Conservation (phyloP, 2,113 vertebrate species). For the Syngnathus floridae region DNA sequence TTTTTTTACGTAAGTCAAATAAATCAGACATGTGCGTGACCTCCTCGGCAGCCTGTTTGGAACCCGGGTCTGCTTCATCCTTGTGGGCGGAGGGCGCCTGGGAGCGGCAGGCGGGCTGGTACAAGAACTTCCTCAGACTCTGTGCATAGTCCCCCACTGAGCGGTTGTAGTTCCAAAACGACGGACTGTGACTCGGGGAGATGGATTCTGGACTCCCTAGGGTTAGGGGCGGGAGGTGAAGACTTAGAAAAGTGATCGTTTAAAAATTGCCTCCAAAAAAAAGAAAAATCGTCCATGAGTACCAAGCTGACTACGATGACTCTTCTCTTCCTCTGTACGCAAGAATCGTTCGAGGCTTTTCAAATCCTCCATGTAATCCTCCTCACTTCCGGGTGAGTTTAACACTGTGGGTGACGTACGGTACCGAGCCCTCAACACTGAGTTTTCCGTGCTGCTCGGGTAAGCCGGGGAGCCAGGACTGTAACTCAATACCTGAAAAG, state of each 20-base stretch:
- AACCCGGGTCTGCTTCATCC: conserved; percentile 88
- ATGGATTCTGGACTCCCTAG: conserved; percentile 85
- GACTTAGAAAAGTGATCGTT: neutral
- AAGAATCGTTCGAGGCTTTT: conserved; percentile 72
- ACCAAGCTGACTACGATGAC: conserved; percentile 86
- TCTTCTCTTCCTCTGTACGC: conserved; percentile 84
- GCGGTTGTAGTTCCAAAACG: conserved; percentile 92
- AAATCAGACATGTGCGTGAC: conserved; percentile 27
- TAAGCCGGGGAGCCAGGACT: conserved; percentile 73
- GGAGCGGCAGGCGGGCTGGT: conserved; percentile 88
- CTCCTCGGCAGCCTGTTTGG: conserved; percentile 94
- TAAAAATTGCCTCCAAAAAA: neutral
- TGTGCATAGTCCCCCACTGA: conserved; percentile 85
- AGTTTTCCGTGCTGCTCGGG: conserved; percentile 71
- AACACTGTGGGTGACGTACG: conserved; percentile 81
- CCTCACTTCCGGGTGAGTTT: conserved; percentile 81
- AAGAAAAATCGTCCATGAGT: neutral
- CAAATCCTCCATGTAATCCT: conserved; percentile 86
- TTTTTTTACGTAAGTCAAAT: neutral
- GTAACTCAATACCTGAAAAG: conserved; percentile 73
- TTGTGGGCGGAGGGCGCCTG: conserved; percentile 90
- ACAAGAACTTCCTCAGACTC: conserved; percentile 89
- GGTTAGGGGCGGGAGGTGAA: neutral
- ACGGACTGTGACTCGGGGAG: conserved; percentile 84
- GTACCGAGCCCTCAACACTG: conserved; percentile 79